Conservation (phyloP, 2,888 invertebrate species). For the Tridacna gigas region DNA sequence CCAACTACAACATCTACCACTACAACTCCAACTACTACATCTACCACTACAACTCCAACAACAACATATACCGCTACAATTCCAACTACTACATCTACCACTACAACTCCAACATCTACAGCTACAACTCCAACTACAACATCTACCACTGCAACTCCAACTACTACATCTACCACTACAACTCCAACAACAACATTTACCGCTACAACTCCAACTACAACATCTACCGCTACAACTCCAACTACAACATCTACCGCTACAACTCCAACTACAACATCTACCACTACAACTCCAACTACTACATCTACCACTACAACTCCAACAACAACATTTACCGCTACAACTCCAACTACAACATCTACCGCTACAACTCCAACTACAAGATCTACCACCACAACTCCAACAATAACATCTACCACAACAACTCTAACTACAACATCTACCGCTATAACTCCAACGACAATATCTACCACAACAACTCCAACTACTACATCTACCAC, state of each 20-base stretch:
- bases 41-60: neutral
- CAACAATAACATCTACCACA: neutral
- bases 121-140: neutral
- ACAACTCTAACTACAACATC: neutral
- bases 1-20: neutral
- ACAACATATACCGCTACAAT: neutral
- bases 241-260: neutral
- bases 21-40: neutral
- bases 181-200: neutral
- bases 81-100: neutral
- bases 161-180: neutral
- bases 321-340: neutral
- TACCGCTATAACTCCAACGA: neutral
- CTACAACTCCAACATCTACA: neutral
- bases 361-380: neutral
- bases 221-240: neutral
- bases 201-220: neutral
- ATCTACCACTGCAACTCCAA: neutral
- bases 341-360: neutral
- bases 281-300: neutral
- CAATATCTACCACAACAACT: neutral
- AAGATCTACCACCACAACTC: neutral
- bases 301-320: neutral
- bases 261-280: neutral
- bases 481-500: neutral